Evolutionary conservation across 2,888 invertebrate genomes (phyloP), one percentile per base, ranked within the genome.

Genomic region (Ectemnius lituratus): DNA sequence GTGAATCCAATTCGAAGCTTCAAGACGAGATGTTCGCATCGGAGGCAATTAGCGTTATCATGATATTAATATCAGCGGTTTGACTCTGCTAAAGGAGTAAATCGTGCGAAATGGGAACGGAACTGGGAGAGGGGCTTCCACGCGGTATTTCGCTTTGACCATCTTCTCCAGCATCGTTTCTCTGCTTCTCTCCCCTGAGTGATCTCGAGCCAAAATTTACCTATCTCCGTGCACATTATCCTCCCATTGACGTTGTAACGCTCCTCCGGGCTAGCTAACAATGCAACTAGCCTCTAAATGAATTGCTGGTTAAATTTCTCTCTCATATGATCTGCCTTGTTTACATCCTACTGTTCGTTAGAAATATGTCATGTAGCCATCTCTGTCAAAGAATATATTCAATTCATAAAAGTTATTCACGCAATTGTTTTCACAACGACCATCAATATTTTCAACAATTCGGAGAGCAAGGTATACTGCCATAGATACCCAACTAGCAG

Each of bases 11-110:
- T 74, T 65, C 60, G 66, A 28, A 28, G 64, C 8, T 70, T 62
- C 64, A 57, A 62, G 45, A 73, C 75, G 59, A 78, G 73, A 78
- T 80, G 69, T 75, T 70, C 70, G 73, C 65, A 68, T 56, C 65
- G 71, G 70, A 67, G 72, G 81, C 82, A 84, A 86, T 86, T 85
- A 84, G 75, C 79, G 70, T 84, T 84, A 84, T 84, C 84, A 72
- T 70, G 80, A 79, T 84, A 84, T 84, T 86, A 85, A 85, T 82
- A 85, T 84, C 78, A 73, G 72, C 69, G 70, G 62, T 75, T 60
- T 64, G 67, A 18, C 67, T 67, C 11, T 37, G 47, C 16, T 27
- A 64, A 61, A 60, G 16, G 47, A 18, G 49, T 47, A 16, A 64
- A 64, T 52, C 64, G 47, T 46, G 56, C 14, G 28, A 62, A 60